phyloP scores from a whole-genome alignment of 2,797 vertebrate species.

The Basileuterus tristriatus region DNA sequence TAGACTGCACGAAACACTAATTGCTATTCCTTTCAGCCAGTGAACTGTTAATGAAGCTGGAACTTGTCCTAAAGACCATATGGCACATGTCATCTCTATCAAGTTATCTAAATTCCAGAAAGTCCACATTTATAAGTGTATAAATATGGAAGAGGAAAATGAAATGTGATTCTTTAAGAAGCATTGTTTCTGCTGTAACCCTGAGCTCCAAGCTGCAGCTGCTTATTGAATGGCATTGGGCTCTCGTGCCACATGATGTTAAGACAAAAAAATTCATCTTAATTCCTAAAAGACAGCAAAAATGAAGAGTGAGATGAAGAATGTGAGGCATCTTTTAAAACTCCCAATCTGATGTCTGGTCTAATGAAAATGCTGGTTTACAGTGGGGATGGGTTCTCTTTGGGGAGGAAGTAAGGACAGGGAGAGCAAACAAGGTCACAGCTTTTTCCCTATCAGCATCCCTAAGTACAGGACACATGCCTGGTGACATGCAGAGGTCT shows the following conservation, averaged over 20 bases:
- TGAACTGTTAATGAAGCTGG: background rate
- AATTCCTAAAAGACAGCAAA: background rate
- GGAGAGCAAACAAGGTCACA: background rate
- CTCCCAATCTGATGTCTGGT: background rate
- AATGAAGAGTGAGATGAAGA: background rate
- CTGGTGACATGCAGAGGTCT: background rate
- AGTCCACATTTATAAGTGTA: background rate
- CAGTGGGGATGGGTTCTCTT: background rate
- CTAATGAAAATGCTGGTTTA: background rate
- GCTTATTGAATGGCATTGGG: background rate
- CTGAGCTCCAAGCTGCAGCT: background rate
- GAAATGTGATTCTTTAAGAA: background rate
- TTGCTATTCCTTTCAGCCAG: background rate
- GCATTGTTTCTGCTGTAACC: background rate
- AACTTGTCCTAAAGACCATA: conserved; percentile 1
- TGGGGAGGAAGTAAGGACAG: background rate
- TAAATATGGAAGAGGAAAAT: background rate
- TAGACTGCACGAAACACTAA: background rate
- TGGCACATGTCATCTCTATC: background rate
- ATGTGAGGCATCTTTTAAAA: background rate
- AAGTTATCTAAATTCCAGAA: background rate
- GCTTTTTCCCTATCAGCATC: background rate
- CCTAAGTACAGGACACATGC: background rate
- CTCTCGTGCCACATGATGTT: background rate
- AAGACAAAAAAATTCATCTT: background rate